Conservation (phyloP, 1,140 invertebrate species). For the Planococcus citri region DNA sequence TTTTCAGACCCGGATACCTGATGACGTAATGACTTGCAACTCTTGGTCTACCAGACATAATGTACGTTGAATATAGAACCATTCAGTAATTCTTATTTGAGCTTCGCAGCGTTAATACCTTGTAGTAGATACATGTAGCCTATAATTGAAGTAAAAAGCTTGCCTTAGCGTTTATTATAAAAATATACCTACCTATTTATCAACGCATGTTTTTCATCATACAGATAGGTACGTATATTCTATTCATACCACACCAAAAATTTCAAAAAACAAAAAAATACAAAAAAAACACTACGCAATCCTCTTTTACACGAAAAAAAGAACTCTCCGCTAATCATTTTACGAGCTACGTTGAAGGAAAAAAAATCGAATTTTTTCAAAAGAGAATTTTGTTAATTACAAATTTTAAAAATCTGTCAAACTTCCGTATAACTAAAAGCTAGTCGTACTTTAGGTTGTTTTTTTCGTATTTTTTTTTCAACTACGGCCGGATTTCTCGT, state of each 20-base stretch:
- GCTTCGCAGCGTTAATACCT: not conserved
- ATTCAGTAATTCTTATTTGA: not conserved
- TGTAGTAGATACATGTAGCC: not conserved
- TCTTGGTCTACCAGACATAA: constrained; percentile 11
- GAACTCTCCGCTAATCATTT: not conserved
- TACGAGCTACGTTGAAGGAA: not conserved
- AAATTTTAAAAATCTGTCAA: constrained; percentile 18
- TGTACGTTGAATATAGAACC: constrained; percentile 8
- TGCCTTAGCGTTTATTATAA: no score
- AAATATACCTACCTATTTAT: no score
- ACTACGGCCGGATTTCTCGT: constrained; percentile 10
- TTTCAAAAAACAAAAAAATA: no score
- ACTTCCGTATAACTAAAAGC: constrained; percentile 11
- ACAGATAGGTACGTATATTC: no score
- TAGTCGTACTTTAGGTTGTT: not conserved
- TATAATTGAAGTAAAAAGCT: not conserved
- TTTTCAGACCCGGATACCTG: constrained; percentile 14
- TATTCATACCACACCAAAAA: no score
- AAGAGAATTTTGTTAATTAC: not conserved
- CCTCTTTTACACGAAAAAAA: not conserved
- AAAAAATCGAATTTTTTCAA: not conserved
- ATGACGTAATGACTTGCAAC: constrained; percentile 11
- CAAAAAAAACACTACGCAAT: not conserved
- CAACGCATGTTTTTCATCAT: no score
- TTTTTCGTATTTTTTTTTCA: constrained; percentile 1